Percentiles rank a stretch among this genome's conserved stretches.
Conservation (phyloP, 2,888 invertebrate genomes). For the Ormyrus nitidulus region DNA sequence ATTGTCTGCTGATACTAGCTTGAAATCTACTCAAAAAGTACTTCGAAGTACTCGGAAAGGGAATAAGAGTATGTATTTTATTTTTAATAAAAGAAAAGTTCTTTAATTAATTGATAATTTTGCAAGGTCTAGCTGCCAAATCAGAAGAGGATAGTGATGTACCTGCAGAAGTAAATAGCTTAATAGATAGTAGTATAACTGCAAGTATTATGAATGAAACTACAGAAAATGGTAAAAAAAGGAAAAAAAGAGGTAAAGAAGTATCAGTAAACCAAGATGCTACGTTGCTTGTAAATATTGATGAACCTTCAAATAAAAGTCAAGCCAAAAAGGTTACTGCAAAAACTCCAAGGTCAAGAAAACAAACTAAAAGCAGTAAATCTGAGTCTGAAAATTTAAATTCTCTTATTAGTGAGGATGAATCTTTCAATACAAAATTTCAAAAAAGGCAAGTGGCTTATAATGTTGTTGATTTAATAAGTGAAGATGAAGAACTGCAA, state of each 20-base stretch:
- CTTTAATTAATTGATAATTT: neutral
- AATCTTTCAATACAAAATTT: slow-evolving; percentile 38
- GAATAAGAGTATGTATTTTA: slow-evolving; percentile 52
- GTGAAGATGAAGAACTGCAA: slow-evolving; percentile 39
- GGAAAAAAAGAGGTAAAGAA: slow-evolving; percentile 50
- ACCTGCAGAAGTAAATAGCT: slow-evolving; percentile 18
- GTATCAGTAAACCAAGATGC: slow-evolving; percentile 21
- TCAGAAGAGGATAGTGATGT: slow-evolving; percentile 52
- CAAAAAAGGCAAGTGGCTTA: slow-evolving; percentile 23
- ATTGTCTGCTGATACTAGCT: slow-evolving; percentile 48
- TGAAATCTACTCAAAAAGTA: slow-evolving; percentile 39
- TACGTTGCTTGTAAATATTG: slow-evolving; percentile 33
- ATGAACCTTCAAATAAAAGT: slow-evolving; percentile 31
- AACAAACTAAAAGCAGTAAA: slow-evolving; percentile 25
- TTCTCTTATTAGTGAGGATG: slow-evolving; percentile 51
- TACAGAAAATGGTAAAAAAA: slow-evolving; percentile 46
- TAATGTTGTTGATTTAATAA: slow-evolving; percentile 35
- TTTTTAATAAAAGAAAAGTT: neutral
- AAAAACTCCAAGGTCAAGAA: slow-evolving; percentile 29
- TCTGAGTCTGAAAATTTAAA: slow-evolving; percentile 24
- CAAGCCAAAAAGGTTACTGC: slow-evolving; percentile 25
- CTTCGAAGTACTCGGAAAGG: slow-evolving; percentile 46
- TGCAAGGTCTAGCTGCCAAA: slow-evolving; percentile 42
- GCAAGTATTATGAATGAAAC: slow-evolving; percentile 26
- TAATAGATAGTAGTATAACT: slow-evolving; percentile 3